These are phyloP conservation scores for Embiotoca jacksoni DNA, from an alignment of 2,113 vertebrate genomes.

Conservation along the genomic window DNA sequence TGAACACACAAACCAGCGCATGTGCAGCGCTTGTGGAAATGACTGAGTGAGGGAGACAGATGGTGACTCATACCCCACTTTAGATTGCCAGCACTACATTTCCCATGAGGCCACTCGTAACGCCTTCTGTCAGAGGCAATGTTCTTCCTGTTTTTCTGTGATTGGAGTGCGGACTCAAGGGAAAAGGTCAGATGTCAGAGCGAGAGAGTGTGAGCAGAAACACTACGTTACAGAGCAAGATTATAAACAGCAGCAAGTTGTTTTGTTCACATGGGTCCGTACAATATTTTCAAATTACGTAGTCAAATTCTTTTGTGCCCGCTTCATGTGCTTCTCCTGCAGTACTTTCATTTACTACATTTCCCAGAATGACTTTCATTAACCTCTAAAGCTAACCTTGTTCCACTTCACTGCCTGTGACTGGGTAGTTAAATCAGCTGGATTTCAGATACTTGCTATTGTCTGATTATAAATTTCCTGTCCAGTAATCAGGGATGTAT, in stretches of 20 bases:
- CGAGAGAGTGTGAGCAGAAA: slow-evolving; percentile 51
- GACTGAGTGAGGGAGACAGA: slow-evolving; percentile 72
- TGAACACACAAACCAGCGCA: slow-evolving; percentile 26
- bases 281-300: slow-evolving; percentile 17
- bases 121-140: slow-evolving; percentile 77
- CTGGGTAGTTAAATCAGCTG: background rate
- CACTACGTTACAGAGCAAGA: slow-evolving; percentile 37
- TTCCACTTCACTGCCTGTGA: background rate
- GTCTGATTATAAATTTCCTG: too few species aligned
- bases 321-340: background rate
- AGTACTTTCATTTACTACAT: background rate
- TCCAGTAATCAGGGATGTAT: too few species aligned
- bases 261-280: slow-evolving; percentile 6
- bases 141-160: slow-evolving; percentile 79
- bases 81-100: slow-evolving; percentile 82
- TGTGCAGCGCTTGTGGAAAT: slow-evolving; percentile 58
- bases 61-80: slow-evolving; percentile 81
- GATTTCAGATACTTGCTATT: background rate
- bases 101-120: slow-evolving; percentile 82
- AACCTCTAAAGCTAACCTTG: slow-evolving; percentile 16
- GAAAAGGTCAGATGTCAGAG: slow-evolving; percentile 73
- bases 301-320: background rate
- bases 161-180: slow-evolving; percentile 69
- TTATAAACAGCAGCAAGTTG: slow-evolving; percentile 38
- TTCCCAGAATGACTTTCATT: slow-evolving; percentile 25